phyloP scores from a whole-genome alignment of 2,113 vertebrate species.

The Panurus biarmicus region DNA sequence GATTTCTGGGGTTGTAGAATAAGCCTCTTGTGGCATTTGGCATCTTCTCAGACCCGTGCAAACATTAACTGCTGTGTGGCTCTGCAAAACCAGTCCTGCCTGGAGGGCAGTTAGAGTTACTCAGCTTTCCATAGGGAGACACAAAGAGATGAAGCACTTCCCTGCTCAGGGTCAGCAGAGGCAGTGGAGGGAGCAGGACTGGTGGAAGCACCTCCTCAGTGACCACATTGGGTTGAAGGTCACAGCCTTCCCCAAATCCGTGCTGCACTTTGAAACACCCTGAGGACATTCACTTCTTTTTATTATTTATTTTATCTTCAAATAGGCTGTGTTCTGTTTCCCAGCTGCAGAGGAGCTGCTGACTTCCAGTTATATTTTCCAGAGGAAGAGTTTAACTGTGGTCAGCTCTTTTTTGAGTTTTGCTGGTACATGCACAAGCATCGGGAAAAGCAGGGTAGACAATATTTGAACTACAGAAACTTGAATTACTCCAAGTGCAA shows the following conservation, averaged over 20 bases:
- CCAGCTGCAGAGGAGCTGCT: not conserved
- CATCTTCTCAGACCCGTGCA: not conserved
- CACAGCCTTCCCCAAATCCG: not conserved
- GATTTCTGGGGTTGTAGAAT: not conserved
- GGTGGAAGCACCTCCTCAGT: not conserved
- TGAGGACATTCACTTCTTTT: not conserved
- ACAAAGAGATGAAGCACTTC: not conserved
- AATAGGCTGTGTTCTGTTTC: not conserved
- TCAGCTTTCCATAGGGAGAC: not conserved
- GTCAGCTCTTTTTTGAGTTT: not conserved
- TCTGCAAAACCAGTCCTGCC: not conserved
- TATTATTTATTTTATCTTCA: not conserved
- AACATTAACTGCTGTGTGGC: not conserved
- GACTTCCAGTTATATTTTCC: not conserved
- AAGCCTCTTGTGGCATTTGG: not conserved
- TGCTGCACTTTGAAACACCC: not conserved
- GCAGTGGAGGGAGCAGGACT: not conserved
- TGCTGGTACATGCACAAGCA: not conserved
- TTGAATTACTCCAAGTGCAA: constrained; percentile 67
- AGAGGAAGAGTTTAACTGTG: constrained; percentile 6
- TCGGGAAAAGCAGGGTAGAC: constrained; percentile 57
- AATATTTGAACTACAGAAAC: constrained; percentile 40
- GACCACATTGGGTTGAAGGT: rapidly evolving
- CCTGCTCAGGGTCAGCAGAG: not conserved
- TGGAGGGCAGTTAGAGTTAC: not conserved